Evolutionary conservation across 1,140 invertebrate genomes (phyloP), one percentile per base, ranked within the genome.

Genomic region (Brachionus rubens): DNA sequence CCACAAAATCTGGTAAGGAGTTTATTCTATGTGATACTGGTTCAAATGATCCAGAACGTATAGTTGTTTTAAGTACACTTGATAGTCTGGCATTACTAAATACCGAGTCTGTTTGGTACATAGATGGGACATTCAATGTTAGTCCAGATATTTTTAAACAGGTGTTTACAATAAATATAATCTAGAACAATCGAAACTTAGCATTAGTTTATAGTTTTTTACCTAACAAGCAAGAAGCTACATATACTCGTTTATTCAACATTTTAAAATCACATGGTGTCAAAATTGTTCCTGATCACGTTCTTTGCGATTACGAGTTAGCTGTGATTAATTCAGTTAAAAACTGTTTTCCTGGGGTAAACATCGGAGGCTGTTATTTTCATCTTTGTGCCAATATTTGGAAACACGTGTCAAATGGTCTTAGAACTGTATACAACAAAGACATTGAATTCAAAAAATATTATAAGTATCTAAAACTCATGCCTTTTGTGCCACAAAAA

Each of bases 101-200:
- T 12, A 24, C 5, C 26, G 16, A 24, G 21, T 7, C 1, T 6
- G 5, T 26, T 3, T 24, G 50, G 16, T 26, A 26, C 19, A 24
- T 54, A 5, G 50, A 26, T 54, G 14, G 33, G 3, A 24, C 50
- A 24, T 54, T 54, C 26, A 54, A 26, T 54, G 24, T 54, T 5
- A 54, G 50, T 54, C 50, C 50, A 24, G 24, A 54, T 24, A 7
- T 54, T 54, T 54, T 24, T 26, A 54, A 54, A 54, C 50, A 54
- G 26, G 1, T 3, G 26, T 21, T 54, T 54, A 26, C 50, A 21
- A 54, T 54, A 2, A 54, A 54, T 54, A 54, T 54, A 26, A 54
- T 26, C 5, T 24, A 54, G 26, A 26, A 54, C 14, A 54, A 54
- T 54, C 16, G 24, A 26, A 54, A 54, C 26, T 54, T 54, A 26